Percentiles rank a stretch among this genome's conserved stretches.
Conservation (phyloP, 2,113 vertebrate genomes). For the Calidris pugnax region DNA sequence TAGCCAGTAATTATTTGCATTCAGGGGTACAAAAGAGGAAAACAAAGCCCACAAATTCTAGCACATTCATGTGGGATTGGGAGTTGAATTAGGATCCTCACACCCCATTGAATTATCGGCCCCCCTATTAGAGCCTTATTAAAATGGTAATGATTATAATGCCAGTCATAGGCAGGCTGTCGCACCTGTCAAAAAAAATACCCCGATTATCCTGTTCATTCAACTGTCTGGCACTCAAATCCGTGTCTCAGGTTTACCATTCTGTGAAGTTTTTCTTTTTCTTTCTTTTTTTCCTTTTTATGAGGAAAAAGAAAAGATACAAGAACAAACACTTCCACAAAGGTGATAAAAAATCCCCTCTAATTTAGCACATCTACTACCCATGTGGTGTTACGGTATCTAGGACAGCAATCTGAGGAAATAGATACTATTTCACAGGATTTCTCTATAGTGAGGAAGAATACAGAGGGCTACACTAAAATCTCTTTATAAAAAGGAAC, state of each 20-base stretch:
- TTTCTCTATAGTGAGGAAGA: conserved; percentile 12
- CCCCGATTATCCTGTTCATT: conserved; percentile 83
- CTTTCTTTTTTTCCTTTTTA: background rate
- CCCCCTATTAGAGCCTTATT: conserved; percentile 85
- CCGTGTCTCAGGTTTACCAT: conserved; percentile 80
- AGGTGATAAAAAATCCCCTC: conserved; percentile 41
- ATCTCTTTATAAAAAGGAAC: conserved; percentile 14
- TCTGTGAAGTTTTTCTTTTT: conserved; percentile 69
- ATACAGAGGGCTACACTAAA: conserved; percentile 33
- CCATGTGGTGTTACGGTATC: conserved; percentile 44
- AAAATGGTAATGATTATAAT: conserved; percentile 87
- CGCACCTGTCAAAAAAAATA: conserved; percentile 85
- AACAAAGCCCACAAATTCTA: conserved; percentile 86
- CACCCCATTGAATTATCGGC: conserved; percentile 85
- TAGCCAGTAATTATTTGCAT: conserved; percentile 88
- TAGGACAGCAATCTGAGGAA: conserved; percentile 6
- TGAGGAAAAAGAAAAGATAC: conserved; percentile 67
- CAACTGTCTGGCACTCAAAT: conserved; percentile 80
- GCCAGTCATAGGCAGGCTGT: conserved; percentile 80
- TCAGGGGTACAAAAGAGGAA: conserved; percentile 85
- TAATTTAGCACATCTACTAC: conserved; percentile 29
- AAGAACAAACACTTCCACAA: conserved; percentile 65
- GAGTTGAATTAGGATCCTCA: conserved; percentile 84
- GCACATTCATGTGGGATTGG: conserved; percentile 86
- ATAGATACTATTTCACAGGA: conserved; percentile 34